Conservation (phyloP, 2,797 vertebrate genomes). For the Melanotaenia pygmaea region DNA sequence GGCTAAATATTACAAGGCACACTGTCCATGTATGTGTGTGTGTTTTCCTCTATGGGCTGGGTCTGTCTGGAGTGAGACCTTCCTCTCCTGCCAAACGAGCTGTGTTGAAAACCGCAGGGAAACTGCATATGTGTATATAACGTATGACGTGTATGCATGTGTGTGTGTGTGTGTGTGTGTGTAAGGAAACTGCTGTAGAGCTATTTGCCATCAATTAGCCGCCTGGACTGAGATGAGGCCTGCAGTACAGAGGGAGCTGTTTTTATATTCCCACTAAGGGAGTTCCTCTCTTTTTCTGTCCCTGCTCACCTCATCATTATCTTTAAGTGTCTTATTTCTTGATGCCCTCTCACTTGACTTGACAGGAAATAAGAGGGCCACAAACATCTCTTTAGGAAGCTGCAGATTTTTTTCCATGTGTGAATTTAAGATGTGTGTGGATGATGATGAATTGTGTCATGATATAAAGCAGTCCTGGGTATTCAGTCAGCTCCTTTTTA, state of each 20-base stretch:
- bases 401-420: constrained; percentile 31
- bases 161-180: constrained; percentile 44
- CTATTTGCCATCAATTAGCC: constrained; percentile 85
- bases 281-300: constrained; percentile 62
- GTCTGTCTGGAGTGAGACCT: constrained; percentile 81
- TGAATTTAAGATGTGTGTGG: constrained; percentile 34
- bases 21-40: constrained; percentile 52
- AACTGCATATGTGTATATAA: constrained; percentile 82
- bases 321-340: constrained; percentile 61
- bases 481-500: constrained; percentile 74
- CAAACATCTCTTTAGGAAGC: constrained; percentile 56
- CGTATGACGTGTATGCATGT: constrained; percentile 69
- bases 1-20: constrained; percentile 66
- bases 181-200: constrained; percentile 77
- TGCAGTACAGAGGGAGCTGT: constrained; percentile 67
- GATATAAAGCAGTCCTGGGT: constrained; percentile 74
- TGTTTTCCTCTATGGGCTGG: constrained; percentile 73
- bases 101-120: constrained; percentile 82
- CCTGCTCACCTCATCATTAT: constrained; percentile 62
- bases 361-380: constrained; percentile 53
- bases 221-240: constrained; percentile 73
- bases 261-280: constrained; percentile 64
- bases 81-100: constrained; percentile 82
- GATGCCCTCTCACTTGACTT: constrained; percentile 49
- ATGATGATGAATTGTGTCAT: constrained; percentile 74